Conservation (phyloP, 2,797 vertebrate genomes). For the Acipenser ruthenus region DNA sequence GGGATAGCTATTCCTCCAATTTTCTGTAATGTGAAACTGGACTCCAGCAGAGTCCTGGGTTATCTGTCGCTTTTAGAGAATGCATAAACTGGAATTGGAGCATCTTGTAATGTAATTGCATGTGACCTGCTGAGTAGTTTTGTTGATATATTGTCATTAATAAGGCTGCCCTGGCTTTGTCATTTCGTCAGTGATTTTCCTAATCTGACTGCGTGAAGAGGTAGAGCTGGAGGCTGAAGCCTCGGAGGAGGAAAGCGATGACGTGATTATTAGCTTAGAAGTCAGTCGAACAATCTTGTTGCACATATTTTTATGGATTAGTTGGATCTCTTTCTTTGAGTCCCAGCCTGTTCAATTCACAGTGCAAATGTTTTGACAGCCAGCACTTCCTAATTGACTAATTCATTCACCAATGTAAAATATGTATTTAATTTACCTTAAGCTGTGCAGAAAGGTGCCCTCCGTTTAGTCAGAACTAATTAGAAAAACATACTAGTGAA, state of each 20-base stretch:
- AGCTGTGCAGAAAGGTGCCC: constrained; percentile 21
- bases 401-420: constrained; percentile 40
- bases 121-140: constrained; percentile 12
- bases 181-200: constrained; percentile 29
- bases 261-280: constrained; percentile 26
- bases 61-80: neutral
- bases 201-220: constrained; percentile 24
- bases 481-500: constrained; percentile 16
- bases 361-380: constrained; percentile 28
- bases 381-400: constrained; percentile 42
- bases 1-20: too few species aligned
- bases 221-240: constrained; percentile 25
- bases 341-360: constrained; percentile 39
- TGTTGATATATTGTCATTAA: constrained; percentile 24
- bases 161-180: constrained; percentile 21
- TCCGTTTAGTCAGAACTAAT: constrained; percentile 36
- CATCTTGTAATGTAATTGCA: constrained; percentile 3
- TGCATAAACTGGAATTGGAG: neutral
- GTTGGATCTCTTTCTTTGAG: neutral
- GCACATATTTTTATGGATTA: neutral
- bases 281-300: constrained; percentile 2
- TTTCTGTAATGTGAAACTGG: too few species aligned
- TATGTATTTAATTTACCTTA: constrained; percentile 40
- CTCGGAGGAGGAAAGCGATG: constrained; percentile 28
- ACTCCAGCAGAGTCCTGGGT: neutral